A percentile compares a stretch with the other conserved stretches of the same genome.
Conservation (phyloP, 2,888 invertebrate species). For the Rhamnusium bicolor region DNA sequence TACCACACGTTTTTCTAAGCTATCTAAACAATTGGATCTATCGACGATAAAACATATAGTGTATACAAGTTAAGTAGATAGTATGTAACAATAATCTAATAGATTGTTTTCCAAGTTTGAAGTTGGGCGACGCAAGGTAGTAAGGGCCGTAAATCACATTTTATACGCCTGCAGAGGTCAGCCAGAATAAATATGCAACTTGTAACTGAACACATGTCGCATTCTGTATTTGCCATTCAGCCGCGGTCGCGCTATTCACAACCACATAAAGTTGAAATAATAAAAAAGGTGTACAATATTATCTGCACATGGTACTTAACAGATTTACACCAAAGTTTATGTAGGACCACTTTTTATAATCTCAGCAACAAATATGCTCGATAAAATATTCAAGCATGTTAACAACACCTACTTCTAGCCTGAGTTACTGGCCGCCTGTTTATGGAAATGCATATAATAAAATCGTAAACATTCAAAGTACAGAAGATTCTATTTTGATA, state of each 20-base stretch:
- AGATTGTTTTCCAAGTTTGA: constrained; percentile 29
- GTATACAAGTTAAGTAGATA: background rate
- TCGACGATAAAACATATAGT: background rate
- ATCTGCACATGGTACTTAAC: constrained; percentile 34
- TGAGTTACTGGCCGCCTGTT: constrained; percentile 2
- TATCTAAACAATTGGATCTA: background rate
- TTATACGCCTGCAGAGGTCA: constrained; percentile 49
- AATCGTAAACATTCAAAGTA: constrained; percentile 1
- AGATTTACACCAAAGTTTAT: constrained; percentile 37
- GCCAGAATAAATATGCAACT: constrained; percentile 44
- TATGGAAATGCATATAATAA: constrained; percentile 19
- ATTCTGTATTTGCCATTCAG: constrained; percentile 38
- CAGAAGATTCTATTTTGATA: background rate
- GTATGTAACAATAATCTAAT: constrained; percentile 32
- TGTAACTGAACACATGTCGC: constrained; percentile 44
- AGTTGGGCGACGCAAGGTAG: constrained; percentile 35
- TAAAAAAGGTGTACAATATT: constrained; percentile 37
- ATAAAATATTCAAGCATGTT: constrained; percentile 26
- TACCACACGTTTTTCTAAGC: background rate
- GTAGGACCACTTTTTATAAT: constrained; percentile 31
- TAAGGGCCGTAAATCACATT: constrained; percentile 48
- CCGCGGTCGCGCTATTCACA: constrained; percentile 31
- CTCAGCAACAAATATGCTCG: constrained; percentile 17
- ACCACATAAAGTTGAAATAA: constrained; percentile 28
- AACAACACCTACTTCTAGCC: constrained; percentile 12